Evolutionary conservation across 1,140 invertebrate species (phyloP).

Genomic region (Anoplophora glabripennis): DNA sequence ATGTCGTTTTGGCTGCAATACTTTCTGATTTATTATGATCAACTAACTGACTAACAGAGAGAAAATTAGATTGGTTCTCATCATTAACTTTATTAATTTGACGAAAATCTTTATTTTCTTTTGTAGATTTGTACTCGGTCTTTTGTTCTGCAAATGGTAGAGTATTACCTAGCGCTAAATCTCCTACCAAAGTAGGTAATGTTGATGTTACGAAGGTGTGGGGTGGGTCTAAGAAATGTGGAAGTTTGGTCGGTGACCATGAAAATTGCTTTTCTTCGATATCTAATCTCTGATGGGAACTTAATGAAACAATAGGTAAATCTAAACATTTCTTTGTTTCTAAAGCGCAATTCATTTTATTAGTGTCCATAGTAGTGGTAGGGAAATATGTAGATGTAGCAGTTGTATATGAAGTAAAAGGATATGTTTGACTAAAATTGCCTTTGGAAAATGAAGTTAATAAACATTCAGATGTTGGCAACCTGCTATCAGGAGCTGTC

Average conservation of each 20-base stretch:
- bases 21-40: conserved; percentile 56
- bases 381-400: too few relatives aligned
- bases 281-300: too few relatives aligned
- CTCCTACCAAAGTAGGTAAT: conserved; percentile 58
- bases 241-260: conserved; percentile 58
- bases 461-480: conserved; percentile 33
- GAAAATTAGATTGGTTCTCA: conserved; percentile 47
- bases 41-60: conserved; percentile 66
- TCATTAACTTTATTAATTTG: conserved; percentile 37
- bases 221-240: conserved; percentile 46
- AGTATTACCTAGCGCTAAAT: conserved; percentile 55
- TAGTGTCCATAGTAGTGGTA: too few relatives aligned
- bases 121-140: conserved; percentile 19
- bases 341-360: background rate
- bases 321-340: conserved; percentile 24
- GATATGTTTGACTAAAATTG: conserved; percentile 38
- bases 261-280: conserved; percentile 57
- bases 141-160: conserved; percentile 30
- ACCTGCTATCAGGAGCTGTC: conserved; percentile 54
- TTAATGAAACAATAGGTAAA: conserved; percentile 26
- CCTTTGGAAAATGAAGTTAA: conserved; percentile 33
- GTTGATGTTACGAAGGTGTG: conserved; percentile 53
- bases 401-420: conserved; percentile 29
- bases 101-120: conserved; percentile 30
- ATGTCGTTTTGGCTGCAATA: conserved; percentile 25